Percentiles rank a stretch among this genome's conserved stretches.
Conservation (phyloP, 2,797 vertebrate genomes). For the Pangasius sanitwongsei region DNA sequence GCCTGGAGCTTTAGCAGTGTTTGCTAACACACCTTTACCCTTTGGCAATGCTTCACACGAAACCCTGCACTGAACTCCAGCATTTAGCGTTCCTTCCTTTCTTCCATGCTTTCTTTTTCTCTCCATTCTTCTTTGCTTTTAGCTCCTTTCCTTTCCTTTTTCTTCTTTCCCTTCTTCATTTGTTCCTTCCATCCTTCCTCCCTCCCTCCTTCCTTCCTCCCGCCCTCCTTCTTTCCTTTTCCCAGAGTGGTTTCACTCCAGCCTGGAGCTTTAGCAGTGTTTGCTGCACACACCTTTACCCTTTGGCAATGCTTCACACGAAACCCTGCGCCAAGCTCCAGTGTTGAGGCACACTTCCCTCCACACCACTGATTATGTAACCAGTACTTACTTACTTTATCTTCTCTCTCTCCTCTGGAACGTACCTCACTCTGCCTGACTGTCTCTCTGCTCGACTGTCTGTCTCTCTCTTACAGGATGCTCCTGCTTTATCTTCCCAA, state of each 20-base stretch:
- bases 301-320: not conserved
- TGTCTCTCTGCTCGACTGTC: not conserved
- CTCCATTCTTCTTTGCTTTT: not conserved
- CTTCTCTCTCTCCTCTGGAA: not conserved
- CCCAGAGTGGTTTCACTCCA: not conserved
- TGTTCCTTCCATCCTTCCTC: not conserved
- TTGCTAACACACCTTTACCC: not conserved
- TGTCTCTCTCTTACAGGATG: constrained; percentile 29
- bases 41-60: not conserved
- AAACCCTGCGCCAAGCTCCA: not conserved
- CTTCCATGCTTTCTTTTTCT: not conserved
- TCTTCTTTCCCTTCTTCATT: not conserved
- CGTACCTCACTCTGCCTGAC: not conserved
- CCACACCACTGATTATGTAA: not conserved
- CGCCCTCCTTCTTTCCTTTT: not conserved
- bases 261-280: not conserved
- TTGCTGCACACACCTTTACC: not conserved
- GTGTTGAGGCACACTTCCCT: not conserved
- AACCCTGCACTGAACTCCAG: not conserved
- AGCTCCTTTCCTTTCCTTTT: not conserved
- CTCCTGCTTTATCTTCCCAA: constrained; percentile 44
- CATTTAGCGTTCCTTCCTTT: not conserved
- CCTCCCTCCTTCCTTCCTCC: not conserved
- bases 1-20: not conserved
- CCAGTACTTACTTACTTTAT: not conserved